phyloP scores from a whole-genome alignment of 2,113 vertebrate species.

The Ophiodon elongatus region DNA sequence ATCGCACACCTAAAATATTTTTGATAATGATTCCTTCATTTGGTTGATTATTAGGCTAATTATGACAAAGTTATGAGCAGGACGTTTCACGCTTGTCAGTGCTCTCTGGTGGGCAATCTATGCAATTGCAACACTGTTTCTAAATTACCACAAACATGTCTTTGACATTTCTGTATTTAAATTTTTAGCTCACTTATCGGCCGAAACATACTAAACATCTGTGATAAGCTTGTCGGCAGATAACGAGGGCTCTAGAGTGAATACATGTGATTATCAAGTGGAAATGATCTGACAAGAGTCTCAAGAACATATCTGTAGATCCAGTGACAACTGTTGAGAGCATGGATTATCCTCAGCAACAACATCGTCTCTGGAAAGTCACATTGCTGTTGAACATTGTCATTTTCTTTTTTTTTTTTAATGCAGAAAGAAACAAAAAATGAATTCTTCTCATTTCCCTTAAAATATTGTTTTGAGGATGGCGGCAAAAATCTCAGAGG shows the following conservation, averaged over 20 bases:
- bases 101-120: conserved; percentile 38
- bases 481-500: background rate
- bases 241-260: background rate
- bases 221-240: background rate
- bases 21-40: background rate
- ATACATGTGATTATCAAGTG: no score
- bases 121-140: background rate
- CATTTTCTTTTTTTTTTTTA: no score
- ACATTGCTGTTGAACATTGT: no score
- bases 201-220: background rate
- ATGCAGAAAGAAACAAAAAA: background rate
- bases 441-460: background rate
- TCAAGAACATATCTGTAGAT: no score
- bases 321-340: no score
- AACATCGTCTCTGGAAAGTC: no score
- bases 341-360: no score
- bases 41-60: background rate
- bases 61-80: background rate
- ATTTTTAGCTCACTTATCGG: background rate
- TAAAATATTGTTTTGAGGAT: background rate
- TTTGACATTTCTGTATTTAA: background rate
- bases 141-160: background rate
- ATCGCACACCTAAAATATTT: background rate
- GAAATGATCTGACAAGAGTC: no score
- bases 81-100: background rate